Conservation (phyloP, 2,113 vertebrate species). For the Sceloporus undulatus region DNA sequence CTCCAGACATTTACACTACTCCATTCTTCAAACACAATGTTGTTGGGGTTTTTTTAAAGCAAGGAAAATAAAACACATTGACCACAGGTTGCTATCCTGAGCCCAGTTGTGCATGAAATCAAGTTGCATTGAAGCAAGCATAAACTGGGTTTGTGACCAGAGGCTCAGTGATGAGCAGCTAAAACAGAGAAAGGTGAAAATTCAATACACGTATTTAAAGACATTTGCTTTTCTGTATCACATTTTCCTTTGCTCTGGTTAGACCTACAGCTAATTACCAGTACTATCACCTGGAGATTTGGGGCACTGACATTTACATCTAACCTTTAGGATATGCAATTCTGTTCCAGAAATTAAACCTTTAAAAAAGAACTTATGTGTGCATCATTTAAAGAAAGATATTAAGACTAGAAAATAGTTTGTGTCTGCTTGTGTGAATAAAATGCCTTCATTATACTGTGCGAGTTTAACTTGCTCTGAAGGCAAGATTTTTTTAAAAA, state of each 20-base stretch:
- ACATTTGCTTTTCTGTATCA: slow-evolving; percentile 1
- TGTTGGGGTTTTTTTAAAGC: not conserved
- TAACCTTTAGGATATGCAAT: slow-evolving; percentile 27
- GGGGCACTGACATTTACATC: slow-evolving; percentile 33
- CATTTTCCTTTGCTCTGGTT: slow-evolving; percentile 28
- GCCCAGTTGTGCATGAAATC: slow-evolving; percentile 20
- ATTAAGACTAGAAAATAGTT: not conserved
- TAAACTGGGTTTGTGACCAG: slow-evolving; percentile 3
- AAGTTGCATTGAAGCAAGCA: slow-evolving; percentile 16
- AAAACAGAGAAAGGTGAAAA: slow-evolving; percentile 24
- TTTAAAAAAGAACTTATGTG: slow-evolving; percentile 20
- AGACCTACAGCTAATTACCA: slow-evolving; percentile 27
- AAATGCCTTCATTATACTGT: not conserved
- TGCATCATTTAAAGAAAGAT: not conserved
- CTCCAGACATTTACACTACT: not conserved
- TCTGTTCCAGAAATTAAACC: slow-evolving; percentile 17
- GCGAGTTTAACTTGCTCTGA: not conserved
- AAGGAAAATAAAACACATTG: not conserved
- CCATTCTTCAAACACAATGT: not conserved
- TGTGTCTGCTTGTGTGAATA: not conserved
- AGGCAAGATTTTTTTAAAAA: not conserved
- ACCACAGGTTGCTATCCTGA: not conserved
- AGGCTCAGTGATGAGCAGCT: not conserved
- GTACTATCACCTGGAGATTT: slow-evolving; percentile 25
- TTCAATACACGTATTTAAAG: slow-evolving; percentile 20